Conservation (phyloP, 2,797 vertebrate species). For the Sardinella longiceps region DNA sequence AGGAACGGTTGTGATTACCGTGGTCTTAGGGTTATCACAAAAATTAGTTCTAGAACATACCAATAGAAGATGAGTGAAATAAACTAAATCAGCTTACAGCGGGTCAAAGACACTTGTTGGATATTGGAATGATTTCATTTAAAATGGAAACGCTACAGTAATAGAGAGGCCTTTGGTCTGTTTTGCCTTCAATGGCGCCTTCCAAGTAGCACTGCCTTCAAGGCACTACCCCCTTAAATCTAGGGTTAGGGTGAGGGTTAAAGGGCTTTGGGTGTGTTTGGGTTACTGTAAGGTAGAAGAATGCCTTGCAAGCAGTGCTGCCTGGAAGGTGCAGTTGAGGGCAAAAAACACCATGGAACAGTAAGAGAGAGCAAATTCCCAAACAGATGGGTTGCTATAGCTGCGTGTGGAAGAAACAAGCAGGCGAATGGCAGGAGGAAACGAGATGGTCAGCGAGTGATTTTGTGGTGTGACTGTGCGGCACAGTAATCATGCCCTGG, state of each 20-base stretch:
- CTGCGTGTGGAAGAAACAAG: not conserved
- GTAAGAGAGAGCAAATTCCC: not conserved
- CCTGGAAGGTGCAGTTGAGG: no score
- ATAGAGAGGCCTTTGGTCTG: no score
- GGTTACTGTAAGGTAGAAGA: no score
- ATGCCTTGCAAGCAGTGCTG: no score
- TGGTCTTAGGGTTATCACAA: no score
- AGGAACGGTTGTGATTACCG: no score
- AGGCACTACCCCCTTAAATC: no score
- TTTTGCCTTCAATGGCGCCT: no score
- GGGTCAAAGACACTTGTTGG: not conserved
- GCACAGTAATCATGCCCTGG: not conserved
- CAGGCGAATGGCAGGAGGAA: not conserved
- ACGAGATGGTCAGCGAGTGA: not conserved
- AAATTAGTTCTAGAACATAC: not conserved
- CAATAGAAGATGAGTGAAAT: not conserved
- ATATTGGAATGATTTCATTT: not conserved
- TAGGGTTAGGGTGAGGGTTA: no score
- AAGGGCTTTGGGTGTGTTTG: no score
- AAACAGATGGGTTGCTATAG: not conserved
- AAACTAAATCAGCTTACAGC: not conserved
- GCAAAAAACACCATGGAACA: no score
- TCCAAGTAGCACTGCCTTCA: no score
- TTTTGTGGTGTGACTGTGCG: not conserved
- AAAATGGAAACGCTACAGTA: not conserved